phyloP scores from a whole-genome alignment of 2,888 invertebrate genomes.

The Noctua pronuba region DNA sequence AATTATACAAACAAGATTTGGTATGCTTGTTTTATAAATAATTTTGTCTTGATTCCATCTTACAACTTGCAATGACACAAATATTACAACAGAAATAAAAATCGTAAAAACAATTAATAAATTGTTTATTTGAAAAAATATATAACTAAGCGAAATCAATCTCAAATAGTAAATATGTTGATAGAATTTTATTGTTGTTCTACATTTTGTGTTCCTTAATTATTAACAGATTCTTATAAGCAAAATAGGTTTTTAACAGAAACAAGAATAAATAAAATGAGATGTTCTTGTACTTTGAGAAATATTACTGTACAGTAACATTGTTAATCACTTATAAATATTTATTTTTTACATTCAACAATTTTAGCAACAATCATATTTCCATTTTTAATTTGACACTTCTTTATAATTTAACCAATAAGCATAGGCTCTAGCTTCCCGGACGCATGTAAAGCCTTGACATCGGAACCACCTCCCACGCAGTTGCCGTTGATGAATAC shows the following conservation, averaged over 20 bases:
- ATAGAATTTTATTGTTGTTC: conserved; percentile 12
- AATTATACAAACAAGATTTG: conserved; percentile 6
- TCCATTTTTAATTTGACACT: conserved; percentile 8
- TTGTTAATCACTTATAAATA: conserved; percentile 27
- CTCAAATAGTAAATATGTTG: conserved; percentile 21
- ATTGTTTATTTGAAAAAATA: conserved; percentile 58
- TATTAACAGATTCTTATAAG: not conserved
- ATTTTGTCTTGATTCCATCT: not conserved
- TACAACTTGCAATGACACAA: not conserved
- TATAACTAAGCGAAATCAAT: conserved; percentile 51
- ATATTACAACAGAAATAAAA: conserved; percentile 15
- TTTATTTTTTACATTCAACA: not conserved
- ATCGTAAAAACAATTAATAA: conserved; percentile 22
- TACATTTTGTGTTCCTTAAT: conserved; percentile 7
- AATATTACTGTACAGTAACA: conserved; percentile 32
- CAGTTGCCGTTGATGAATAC: conserved; percentile 98
- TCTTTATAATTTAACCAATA: conserved; percentile 77
- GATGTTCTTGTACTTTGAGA: conserved; percentile 52
- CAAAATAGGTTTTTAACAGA: not conserved
- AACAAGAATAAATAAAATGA: not conserved
- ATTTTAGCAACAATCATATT: conserved; percentile 26
- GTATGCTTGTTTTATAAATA: conserved; percentile 9
- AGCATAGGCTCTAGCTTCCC: conserved; percentile 92
- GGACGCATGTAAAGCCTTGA: conserved; percentile 93
- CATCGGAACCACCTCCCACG: conserved; percentile 98